Percentiles rank a stretch among this genome's conserved stretches.
phyloP scores from a whole-genome alignment of 1,140 invertebrate species.

The Mercenaria mercenaria region DNA sequence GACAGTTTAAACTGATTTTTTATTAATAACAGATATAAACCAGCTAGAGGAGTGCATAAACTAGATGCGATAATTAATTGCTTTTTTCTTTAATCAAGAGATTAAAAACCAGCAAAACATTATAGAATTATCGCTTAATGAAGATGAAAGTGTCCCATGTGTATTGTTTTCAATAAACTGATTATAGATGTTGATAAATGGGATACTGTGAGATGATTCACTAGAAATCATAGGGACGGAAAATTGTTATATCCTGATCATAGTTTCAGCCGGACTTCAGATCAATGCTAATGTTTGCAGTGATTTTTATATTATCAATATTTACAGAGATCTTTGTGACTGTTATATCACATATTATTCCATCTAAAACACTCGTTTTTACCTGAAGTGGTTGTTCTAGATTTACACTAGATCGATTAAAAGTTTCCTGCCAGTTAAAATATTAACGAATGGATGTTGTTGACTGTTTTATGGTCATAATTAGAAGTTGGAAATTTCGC shows the following conservation, averaged over 20 bases:
- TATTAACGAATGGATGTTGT: not conserved
- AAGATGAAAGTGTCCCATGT: slow-evolving; percentile 14
- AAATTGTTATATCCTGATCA: too few species aligned
- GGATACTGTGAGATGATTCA: not conserved
- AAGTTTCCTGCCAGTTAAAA: not conserved
- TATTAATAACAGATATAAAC: too few species aligned
- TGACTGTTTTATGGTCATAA: too few species aligned
- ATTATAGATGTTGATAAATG: not conserved
- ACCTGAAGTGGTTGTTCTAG: not conserved
- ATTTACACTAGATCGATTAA: not conserved
- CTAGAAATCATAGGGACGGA: not conserved
- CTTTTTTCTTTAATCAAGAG: too few species aligned
- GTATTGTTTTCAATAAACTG: not conserved
- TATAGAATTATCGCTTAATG: slow-evolving; percentile 2
- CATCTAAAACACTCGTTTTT: not conserved
- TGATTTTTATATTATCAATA: slow-evolving; percentile 26
- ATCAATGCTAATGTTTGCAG: slow-evolving; percentile 21
- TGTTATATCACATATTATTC: not conserved
- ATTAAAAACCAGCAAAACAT: not conserved
- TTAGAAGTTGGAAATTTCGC: too few species aligned
- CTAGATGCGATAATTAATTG: too few species aligned
- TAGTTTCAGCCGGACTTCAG: not conserved
- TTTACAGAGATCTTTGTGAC: not conserved
- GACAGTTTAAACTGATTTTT: too few species aligned
- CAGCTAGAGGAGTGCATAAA: too few species aligned